Conservation (phyloP, 2,888 invertebrate genomes). For the Smittia sp. region DNA sequence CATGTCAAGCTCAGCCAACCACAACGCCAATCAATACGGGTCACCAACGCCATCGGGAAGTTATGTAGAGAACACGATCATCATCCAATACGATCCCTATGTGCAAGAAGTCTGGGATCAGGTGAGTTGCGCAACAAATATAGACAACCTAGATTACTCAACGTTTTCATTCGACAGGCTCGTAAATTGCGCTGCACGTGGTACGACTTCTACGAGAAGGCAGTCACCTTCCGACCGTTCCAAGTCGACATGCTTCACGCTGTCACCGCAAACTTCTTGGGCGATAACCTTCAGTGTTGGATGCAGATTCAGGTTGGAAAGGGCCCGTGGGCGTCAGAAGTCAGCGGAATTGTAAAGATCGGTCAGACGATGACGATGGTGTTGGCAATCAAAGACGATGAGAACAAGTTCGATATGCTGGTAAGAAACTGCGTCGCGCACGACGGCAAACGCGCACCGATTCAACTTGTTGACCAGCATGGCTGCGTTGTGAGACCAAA, state of each 20-base stretch:
- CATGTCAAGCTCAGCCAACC: conserved; percentile 89
- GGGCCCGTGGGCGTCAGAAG: conserved; percentile 96
- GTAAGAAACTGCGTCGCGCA: conserved; percentile 93
- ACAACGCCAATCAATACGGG: conserved; percentile 78
- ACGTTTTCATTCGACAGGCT: conserved; percentile 49
- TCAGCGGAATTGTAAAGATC: conserved; percentile 92
- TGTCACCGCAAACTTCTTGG: conserved; percentile 91
- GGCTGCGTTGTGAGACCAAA: conserved; percentile 92
- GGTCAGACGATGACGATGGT: conserved; percentile 98
- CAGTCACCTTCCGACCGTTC: conserved; percentile 91
- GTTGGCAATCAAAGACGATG: conserved; percentile 90
- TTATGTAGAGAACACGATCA: conserved; percentile 92
- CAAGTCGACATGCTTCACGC: conserved; percentile 95
- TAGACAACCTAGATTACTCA: neutral
- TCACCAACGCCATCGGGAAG: conserved; percentile 88
- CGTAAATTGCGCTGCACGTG: conserved; percentile 89
- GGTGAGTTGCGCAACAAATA: conserved; percentile 48
- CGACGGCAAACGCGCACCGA: conserved; percentile 89
- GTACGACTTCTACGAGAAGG: conserved; percentile 95
- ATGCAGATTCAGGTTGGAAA: conserved; percentile 97
- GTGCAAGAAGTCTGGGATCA: conserved; percentile 96
- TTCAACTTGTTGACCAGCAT: conserved; percentile 88
- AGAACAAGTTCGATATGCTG: conserved; percentile 93
- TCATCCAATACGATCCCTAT: conserved; percentile 91
- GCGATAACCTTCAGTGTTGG: conserved; percentile 94